A percentile compares a stretch with the other conserved stretches of the same genome.
These are phyloP conservation scores for Verasper variegatus DNA, from an alignment of 2,113 vertebrate genomes.

Conservation along the genomic window DNA sequence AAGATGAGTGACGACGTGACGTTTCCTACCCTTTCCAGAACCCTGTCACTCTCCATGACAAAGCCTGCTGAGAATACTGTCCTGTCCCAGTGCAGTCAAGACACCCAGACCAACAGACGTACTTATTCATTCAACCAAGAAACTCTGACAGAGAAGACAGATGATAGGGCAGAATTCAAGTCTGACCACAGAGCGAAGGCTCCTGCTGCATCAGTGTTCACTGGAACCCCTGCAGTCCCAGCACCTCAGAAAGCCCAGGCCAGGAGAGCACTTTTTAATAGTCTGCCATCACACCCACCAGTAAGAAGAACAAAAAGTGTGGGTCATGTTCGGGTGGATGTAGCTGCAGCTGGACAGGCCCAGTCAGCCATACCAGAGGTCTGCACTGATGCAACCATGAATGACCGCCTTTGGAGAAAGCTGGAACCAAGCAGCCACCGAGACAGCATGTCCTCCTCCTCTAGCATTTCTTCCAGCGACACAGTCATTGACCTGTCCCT, in stretches of 20 bases:
- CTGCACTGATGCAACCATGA: constrained; percentile 85
- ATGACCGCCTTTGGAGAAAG: constrained; percentile 91
- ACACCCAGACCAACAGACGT: constrained; percentile 13
- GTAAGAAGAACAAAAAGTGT: constrained; percentile 83
- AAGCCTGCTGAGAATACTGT: constrained; percentile 22
- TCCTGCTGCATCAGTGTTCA: not conserved
- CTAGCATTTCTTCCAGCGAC: constrained; percentile 94
- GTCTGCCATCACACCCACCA: constrained; percentile 24
- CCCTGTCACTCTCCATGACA: not conserved
- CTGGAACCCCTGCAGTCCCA: constrained; percentile 1
- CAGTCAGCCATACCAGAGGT: constrained; percentile 84
- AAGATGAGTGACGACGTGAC: constrained; percentile 35
- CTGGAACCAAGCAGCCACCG: constrained; percentile 85
- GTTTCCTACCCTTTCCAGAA: constrained; percentile 14
- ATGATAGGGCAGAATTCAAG: not conserved
- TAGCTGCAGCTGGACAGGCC: constrained; percentile 19
- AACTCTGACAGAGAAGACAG: constrained; percentile 16
- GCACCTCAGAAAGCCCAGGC: constrained; percentile 17
- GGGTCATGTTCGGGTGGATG: constrained; percentile 70
- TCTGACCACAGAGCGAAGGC: constrained; percentile 3
- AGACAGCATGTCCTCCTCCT: constrained; percentile 93
- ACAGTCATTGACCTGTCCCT: constrained; percentile 92
- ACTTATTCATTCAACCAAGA: not conserved
- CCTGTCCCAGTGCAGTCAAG: constrained; percentile 5
- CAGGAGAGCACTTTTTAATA: constrained; percentile 57